phyloP scores from a whole-genome alignment of 1,140 invertebrate genomes.

The Drosophila obscura region DNA sequence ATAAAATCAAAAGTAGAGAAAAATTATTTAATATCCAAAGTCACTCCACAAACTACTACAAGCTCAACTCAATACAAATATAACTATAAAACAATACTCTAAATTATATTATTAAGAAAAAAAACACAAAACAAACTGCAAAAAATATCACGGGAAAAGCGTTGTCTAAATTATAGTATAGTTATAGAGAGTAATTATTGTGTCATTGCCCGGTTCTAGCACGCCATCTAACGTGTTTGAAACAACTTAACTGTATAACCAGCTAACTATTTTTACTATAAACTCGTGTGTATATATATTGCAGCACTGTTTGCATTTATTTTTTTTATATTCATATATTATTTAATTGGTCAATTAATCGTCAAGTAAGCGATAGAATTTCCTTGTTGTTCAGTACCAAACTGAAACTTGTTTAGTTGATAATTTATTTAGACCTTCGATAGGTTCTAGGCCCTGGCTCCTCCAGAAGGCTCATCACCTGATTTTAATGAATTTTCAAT shows the following conservation, averaged over 20 bases:
- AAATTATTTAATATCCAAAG: no score
- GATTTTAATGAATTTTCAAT: constrained; percentile 24
- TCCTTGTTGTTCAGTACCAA: background rate
- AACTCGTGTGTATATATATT: no score
- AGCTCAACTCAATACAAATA: no score
- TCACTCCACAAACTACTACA: no score
- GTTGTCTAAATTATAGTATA: constrained; percentile 6
- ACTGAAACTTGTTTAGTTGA: background rate
- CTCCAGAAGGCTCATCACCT: background rate
- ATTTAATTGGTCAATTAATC: constrained; percentile 32
- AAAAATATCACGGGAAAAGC: background rate
- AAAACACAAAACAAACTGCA: no score
- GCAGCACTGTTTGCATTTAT: background rate
- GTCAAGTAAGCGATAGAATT: constrained; percentile 1
- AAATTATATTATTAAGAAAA: no score
- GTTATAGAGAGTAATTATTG: background rate
- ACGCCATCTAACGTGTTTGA: constrained; percentile 37
- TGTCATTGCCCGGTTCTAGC: constrained; percentile 13
- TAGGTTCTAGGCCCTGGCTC: background rate
- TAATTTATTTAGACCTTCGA: constrained; percentile 3
- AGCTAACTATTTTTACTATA: constrained; percentile 1
- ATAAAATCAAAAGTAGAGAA: no score
- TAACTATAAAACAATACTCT: no score
- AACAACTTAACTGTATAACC: constrained; percentile 11
- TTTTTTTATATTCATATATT: constrained; percentile 1